These are phyloP conservation scores for Drosophila funebris DNA, from an alignment of 1,140 invertebrate species.

Conservation along the genomic window DNA sequence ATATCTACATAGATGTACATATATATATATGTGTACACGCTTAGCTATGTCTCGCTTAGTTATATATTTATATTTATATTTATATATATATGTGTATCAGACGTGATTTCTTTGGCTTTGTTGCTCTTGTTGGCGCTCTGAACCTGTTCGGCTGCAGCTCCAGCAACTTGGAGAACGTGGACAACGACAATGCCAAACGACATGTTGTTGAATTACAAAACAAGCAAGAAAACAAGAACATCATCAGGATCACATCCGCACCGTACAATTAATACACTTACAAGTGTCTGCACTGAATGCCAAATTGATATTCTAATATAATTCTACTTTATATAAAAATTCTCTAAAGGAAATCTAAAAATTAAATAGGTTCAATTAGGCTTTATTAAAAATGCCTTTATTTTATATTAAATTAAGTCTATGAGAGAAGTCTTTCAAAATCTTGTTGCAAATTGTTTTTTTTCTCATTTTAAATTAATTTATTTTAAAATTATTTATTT, in stretches of 20 bases:
- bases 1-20: slow-evolving; percentile 23
- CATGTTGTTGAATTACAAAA: slow-evolving; percentile 78
- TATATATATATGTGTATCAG: slow-evolving; percentile 62
- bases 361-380: too few species aligned
- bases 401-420: too few species aligned
- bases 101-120: slow-evolving; percentile 71
- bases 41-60: slow-evolving; percentile 6
- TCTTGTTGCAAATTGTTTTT: too few species aligned
- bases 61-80: slow-evolving; percentile 29
- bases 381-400: too few species aligned
- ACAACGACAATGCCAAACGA: slow-evolving; percentile 60
- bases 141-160: slow-evolving; percentile 67
- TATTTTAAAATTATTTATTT: too few species aligned
- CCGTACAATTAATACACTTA: slow-evolving; percentile 41
- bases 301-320: background rate
- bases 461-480: too few species aligned
- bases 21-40: slow-evolving; percentile 4
- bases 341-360: too few species aligned
- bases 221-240: slow-evolving; percentile 44
- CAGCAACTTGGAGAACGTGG: slow-evolving; percentile 44
- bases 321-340: background rate
- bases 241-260: slow-evolving; percentile 23
- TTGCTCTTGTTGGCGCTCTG: slow-evolving; percentile 53
- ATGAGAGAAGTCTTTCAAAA: too few species aligned
- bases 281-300: background rate